Evolutionary conservation across 2,797 vertebrate genomes (phyloP), one percentile per base, ranked within the genome.

Genomic region (Tolypeutes matacus): DNA sequence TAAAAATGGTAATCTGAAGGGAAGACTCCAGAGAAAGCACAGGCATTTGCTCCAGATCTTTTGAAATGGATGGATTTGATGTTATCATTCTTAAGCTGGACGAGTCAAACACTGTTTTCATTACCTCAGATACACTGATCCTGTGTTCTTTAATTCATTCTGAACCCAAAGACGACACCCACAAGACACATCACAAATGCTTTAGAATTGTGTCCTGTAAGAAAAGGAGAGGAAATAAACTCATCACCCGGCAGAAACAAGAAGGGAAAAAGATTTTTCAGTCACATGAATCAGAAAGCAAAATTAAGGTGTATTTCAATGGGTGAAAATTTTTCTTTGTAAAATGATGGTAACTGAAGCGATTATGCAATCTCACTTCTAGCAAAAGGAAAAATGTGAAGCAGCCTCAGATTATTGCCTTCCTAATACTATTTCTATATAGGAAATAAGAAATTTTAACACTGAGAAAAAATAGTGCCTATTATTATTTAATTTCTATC

Each of bases 1-100:
- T 75, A 89, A 92, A 95, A 96, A 80, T 93, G 2, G 15, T 82
- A 91, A 93, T 60, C 65, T 93, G 51, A 93, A 14, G 96, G 13
- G 29, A 72, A 89, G 29, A 90, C 7, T 75, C 34, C 51, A 75
- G 82, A 64, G 78, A 96, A 72, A 5, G 17, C n/a, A 93, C 12
- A 53, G 58, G 23, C 23, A 8, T 65, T 85, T 73, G 36, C 58
- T 76, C 7, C 17, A 42, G 34, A 72, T 83, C 84, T 18, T 81
- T 88, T 88, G 36, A 90, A 36, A 65, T 65, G 21, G 11, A 91
- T 72, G 14, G 29, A 73, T 88, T 95, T 94, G 90, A 42, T 62
- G 69, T 69, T 90, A 67, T 70, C 53, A 60, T 67, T 92, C 58
- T 29, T 88, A 88, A 78, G 25, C 56, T 34, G 49, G n/a, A 29